Percentiles rank a stretch among this genome's conserved stretches.
phyloP scores from a whole-genome alignment of 2,888 invertebrate species.

The Caenorhabditis wallacei region DNA sequence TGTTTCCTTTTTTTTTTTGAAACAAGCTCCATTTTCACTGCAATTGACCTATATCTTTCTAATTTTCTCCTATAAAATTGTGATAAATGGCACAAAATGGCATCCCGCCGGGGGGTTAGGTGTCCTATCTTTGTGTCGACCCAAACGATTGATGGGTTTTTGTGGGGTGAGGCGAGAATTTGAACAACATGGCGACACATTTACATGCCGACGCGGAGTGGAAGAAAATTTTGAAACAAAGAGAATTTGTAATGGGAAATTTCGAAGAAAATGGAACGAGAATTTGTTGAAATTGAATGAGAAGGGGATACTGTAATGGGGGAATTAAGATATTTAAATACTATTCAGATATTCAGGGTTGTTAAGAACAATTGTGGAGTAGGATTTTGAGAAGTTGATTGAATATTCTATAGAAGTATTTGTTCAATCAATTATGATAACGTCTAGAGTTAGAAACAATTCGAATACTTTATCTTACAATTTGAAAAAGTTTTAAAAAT shows the following conservation, averaged over 20 bases:
- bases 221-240: slow-evolving; percentile 32
- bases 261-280: slow-evolving; percentile 4
- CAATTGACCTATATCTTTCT: slow-evolving; percentile 42
- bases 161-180: slow-evolving; percentile 53
- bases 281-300: background rate
- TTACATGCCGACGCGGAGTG: slow-evolving; percentile 26
- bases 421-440: too few relatives aligned
- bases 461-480: too few relatives aligned
- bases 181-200: slow-evolving; percentile 47
- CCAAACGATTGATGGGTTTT: slow-evolving; percentile 44
- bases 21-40: slow-evolving; percentile 4
- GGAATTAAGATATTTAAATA: background rate
- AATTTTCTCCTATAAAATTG: slow-evolving; percentile 35
- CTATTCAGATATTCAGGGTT: too few relatives aligned
- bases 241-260: slow-evolving; percentile 40
- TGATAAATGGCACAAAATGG: slow-evolving; percentile 49
- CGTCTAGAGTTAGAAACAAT: too few relatives aligned
- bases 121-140: slow-evolving; percentile 19
- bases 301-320: background rate
- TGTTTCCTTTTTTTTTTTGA: background rate
- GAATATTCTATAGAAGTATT: too few relatives aligned
- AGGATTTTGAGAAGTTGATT: too few relatives aligned
- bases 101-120: slow-evolving; percentile 29
- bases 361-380: too few relatives aligned
- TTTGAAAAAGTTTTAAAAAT: too few relatives aligned